Conservation (phyloP, 2,113 vertebrate genomes). For the Galbula dea region DNA sequence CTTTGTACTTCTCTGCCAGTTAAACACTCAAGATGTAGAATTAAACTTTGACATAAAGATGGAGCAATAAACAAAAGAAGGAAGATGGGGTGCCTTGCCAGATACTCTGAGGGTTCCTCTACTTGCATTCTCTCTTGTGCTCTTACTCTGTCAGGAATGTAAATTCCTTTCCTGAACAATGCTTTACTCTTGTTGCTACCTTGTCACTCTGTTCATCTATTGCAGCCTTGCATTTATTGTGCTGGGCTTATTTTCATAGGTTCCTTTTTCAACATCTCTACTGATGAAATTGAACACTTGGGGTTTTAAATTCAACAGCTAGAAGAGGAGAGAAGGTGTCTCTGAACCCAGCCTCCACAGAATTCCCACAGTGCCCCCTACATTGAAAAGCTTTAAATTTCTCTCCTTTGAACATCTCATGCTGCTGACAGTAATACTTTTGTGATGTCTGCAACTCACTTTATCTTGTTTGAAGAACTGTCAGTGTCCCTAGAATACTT, state of each 20-base stretch:
- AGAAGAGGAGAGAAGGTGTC: background rate
- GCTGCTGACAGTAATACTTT: slow-evolving; percentile 6
- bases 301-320: background rate
- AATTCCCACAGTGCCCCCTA: slow-evolving; percentile 9
- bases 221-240: background rate
- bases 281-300: background rate
- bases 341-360: background rate
- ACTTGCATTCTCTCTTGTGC: background rate
- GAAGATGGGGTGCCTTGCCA: background rate
- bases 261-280: background rate
- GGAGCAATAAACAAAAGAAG: background rate
- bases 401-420: background rate
- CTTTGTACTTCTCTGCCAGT: background rate
- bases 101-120: background rate
- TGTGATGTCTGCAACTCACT: background rate
- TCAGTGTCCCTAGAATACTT: slow-evolving; percentile 12
- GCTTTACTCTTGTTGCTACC: slow-evolving; percentile 20
- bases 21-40: background rate
- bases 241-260: background rate
- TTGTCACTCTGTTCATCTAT: background rate
- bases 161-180: background rate
- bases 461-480: background rate
- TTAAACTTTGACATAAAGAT: background rate
- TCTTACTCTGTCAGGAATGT: background rate
- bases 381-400: slow-evolving; percentile 26